phyloP scores from a whole-genome alignment of 2,113 vertebrate species.

The Cinclus cinclus region DNA sequence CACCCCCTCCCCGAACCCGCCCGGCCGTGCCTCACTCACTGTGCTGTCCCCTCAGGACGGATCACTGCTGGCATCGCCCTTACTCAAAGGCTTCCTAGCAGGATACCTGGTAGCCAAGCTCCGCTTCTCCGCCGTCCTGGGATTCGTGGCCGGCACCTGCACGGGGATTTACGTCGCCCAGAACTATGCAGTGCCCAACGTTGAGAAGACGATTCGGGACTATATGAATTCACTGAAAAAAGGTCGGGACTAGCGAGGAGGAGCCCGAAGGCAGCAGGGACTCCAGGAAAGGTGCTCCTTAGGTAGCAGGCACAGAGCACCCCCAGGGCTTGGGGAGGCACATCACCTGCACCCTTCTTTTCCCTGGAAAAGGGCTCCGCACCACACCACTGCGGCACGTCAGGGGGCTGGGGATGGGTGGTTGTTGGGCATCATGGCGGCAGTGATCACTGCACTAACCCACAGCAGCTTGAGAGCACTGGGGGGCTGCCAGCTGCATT shows the following conservation, averaged over 20 bases:
- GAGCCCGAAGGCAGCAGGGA: not conserved
- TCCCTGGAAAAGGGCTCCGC: not conserved
- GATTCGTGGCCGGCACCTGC: conserved; percentile 85
- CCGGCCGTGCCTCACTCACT: not conserved
- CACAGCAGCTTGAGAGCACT: not conserved
- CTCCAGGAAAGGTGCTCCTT: not conserved
- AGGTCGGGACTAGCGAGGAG: conserved; percentile 77
- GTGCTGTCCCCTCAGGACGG: conserved; percentile 73
- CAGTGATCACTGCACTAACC: not conserved
- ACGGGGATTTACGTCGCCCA: conserved; percentile 92
- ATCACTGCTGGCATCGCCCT: conserved; percentile 86
- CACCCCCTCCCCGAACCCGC: accelerated
- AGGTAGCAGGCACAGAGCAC: not conserved
- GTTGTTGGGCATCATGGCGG: not conserved
- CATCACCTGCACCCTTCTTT: not conserved
- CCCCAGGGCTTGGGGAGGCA: not conserved
- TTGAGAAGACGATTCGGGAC: conserved; percentile 88
- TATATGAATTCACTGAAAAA: conserved; percentile 81
- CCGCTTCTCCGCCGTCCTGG: conserved; percentile 89
- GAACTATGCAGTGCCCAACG: conserved; percentile 84
- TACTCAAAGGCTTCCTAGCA: conserved; percentile 92
- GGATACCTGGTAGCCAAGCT: conserved; percentile 92
- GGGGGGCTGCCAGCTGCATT: not conserved
- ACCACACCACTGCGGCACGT: not conserved
- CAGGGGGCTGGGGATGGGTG: not conserved